These are phyloP conservation scores for Alloplasta piceator DNA, from an alignment of 2,888 invertebrate genomes.

Conservation along the genomic window DNA sequence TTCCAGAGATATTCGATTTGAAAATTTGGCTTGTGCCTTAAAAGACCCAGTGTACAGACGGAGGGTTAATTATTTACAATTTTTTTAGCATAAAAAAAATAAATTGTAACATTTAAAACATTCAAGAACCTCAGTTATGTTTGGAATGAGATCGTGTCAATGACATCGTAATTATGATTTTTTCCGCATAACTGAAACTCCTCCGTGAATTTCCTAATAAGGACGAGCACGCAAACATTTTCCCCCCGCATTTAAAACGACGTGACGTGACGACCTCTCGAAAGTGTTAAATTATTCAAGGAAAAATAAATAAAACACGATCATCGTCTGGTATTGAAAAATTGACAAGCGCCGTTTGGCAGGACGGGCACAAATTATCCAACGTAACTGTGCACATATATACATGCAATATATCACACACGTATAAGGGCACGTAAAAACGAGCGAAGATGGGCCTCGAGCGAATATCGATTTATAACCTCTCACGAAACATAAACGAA, in stretches of 20 bases:
- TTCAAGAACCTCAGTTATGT: too few species aligned
- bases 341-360: conserved; percentile 60
- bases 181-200: neutral
- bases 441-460: conserved; percentile 64
- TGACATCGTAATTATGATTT: conserved; percentile 50
- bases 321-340: conserved; percentile 37
- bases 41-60: too few species aligned
- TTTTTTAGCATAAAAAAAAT: too few species aligned
- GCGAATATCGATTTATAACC: conserved; percentile 82
- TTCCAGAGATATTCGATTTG: too few species aligned
- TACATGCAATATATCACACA: conserved; percentile 7
- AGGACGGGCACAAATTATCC: conserved; percentile 49
- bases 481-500: conserved; percentile 72
- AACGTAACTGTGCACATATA: conserved; percentile 29
- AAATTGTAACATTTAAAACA: too few species aligned
- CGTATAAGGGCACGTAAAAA: conserved; percentile 20
- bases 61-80: too few species aligned
- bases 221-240: neutral
- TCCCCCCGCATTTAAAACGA: conserved; percentile 15
- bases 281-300: conserved; percentile 32
- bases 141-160: conserved; percentile 34
- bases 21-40: too few species aligned
- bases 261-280: neutral
- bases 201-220: neutral
- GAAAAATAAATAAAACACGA: neutral